phyloP scores from a whole-genome alignment of 2,113 vertebrate genomes.

The Labrus mixtus region DNA sequence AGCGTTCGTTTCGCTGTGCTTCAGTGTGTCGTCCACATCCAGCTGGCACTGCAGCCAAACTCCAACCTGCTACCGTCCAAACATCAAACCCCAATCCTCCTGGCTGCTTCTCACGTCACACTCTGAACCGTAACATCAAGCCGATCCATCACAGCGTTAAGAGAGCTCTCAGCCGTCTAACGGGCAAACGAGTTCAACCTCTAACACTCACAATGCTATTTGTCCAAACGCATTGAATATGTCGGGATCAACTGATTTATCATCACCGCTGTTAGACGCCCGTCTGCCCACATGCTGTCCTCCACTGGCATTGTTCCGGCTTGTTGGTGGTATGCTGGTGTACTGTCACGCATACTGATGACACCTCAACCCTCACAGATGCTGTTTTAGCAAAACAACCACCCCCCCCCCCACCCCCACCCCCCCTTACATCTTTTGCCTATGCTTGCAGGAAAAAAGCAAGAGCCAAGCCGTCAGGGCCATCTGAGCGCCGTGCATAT shows the following conservation, averaged over 20 bases:
- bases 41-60: slow-evolving; percentile 13
- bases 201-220: not conserved
- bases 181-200: slow-evolving; percentile 39
- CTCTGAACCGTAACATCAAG: not conserved
- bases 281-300: slow-evolving; percentile 16
- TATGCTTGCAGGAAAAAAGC: slow-evolving; percentile 4
- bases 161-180: slow-evolving; percentile 1
- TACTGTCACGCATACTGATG: slow-evolving; percentile 42
- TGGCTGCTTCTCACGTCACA: slow-evolving; percentile 1
- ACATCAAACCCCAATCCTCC: slow-evolving; percentile 11
- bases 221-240: not conserved
- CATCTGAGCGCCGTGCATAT: slow-evolving; percentile 54
- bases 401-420: too few species aligned
- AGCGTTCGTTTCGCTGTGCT: not conserved
- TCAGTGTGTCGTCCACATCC: slow-evolving; percentile 1
- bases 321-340: slow-evolving; percentile 17
- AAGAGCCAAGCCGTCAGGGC: slow-evolving; percentile 1
- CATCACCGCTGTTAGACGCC: slow-evolving; percentile 16
- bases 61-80: slow-evolving; percentile 8
- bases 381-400: slow-evolving; percentile 47
- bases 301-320: slow-evolving; percentile 34
- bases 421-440: slow-evolving; percentile 6
- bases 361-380: slow-evolving; percentile 42
- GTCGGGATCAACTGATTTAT: not conserved
- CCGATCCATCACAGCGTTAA: not conserved